phyloP scores from a whole-genome alignment of 2,113 vertebrate species.

The Pungitius pungitius region DNA sequence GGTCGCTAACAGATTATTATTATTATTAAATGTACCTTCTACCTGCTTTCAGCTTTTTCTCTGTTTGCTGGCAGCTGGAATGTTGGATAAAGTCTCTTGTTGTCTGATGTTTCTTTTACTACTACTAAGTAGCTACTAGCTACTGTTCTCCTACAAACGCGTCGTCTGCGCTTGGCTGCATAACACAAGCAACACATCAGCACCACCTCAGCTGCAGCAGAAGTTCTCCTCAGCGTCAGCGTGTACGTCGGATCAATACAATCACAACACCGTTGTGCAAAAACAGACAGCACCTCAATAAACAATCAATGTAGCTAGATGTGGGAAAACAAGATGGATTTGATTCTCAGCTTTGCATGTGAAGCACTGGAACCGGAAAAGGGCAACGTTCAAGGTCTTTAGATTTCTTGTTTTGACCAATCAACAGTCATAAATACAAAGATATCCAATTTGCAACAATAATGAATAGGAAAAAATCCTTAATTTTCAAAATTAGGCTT shows the following conservation, averaged over 20 bases:
- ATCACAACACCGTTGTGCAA: neutral
- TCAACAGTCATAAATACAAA: neutral
- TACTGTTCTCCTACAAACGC: conserved; percentile 13
- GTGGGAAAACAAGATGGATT: neutral
- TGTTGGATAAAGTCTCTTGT: neutral
- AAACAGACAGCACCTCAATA: neutral
- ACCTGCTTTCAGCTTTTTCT: too few species aligned
- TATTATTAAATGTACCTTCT: too few species aligned
- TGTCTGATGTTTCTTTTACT: neutral
- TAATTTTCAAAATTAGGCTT: neutral
- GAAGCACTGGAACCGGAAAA: neutral
- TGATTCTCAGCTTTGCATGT: neutral
- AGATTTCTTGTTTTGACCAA: neutral
- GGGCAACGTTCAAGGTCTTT: neutral
- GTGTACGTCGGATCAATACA: conserved; percentile 7
- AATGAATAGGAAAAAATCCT: neutral
- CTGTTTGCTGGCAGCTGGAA: neutral
- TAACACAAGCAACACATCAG: conserved; percentile 19
- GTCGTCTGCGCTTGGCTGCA: conserved; percentile 11
- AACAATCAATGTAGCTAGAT: conserved; percentile 1
- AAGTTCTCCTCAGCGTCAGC: neutral
- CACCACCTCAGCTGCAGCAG: conserved; percentile 10
- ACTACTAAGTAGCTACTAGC: too few species aligned
- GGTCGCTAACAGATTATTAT: neutral
- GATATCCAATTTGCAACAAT: neutral